Conservation (phyloP, 2,888 invertebrate species). For the Drosophila fulvimacula region DNA sequence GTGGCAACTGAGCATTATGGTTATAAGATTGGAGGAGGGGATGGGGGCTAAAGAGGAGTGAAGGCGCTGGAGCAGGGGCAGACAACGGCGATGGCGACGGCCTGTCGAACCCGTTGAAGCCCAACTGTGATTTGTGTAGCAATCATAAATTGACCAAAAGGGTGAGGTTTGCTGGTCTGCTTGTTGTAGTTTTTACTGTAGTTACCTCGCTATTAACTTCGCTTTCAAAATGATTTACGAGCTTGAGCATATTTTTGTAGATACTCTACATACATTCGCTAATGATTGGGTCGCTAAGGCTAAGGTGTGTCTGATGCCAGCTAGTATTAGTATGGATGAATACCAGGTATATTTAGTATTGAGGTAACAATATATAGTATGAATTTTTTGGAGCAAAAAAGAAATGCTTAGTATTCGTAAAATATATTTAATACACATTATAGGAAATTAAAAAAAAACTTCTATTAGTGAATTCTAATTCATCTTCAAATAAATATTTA, state of each 20-base stretch:
- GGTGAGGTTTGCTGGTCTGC: constrained; percentile 41
- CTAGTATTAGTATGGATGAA: not conserved
- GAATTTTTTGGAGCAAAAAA: not conserved
- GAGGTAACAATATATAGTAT: no score
- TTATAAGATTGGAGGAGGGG: not conserved
- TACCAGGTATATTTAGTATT: not conserved
- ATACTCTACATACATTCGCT: constrained; percentile 1
- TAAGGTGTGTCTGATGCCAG: not conserved
- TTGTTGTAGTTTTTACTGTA: constrained; percentile 29
- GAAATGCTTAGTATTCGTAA: not conserved
- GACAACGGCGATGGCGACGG: constrained; percentile 19
- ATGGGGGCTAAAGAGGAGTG: not conserved
- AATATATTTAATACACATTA: no score
- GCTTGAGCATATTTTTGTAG: not conserved
- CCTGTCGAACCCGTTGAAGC: constrained; percentile 54
- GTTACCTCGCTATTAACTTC: constrained; percentile 51
- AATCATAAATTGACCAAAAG: constrained; percentile 74
- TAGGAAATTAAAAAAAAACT: no score
- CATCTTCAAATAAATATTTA: no score
- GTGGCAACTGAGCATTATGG: constrained; percentile 7
- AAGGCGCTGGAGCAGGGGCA: not conserved
- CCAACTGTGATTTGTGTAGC: constrained; percentile 75
- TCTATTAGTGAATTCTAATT: no score
- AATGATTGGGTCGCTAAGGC: not conserved
- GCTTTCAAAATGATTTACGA: constrained; percentile 58